A percentile compares a stretch with the other conserved stretches of the same genome.
These are phyloP conservation scores for Eumeta japonica DNA, from an alignment of 1,140 invertebrate genomes.

Conservation along the genomic window DNA sequence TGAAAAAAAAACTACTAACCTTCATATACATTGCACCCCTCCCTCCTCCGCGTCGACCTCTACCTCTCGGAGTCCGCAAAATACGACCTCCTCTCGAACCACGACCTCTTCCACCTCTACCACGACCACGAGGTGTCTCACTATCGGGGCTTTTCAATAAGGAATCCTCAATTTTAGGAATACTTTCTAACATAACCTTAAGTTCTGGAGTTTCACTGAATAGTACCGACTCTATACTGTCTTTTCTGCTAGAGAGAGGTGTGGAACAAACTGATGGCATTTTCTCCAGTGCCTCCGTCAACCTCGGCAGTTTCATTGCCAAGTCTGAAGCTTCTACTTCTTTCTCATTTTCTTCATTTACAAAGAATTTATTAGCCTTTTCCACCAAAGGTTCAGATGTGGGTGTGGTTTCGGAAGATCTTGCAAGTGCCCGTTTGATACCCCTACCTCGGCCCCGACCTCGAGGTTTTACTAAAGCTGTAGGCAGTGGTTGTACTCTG, in stretches of 20 bases:
- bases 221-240: conserved; percentile 16
- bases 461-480: conserved; percentile 38
- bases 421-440: conserved; percentile 18
- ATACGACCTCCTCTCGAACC: conserved; percentile 12
- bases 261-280: conserved; percentile 36
- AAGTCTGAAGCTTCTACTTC: conserved; percentile 42
- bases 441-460: conserved; percentile 40
- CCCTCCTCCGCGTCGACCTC: conserved; percentile 28
- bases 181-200: conserved; percentile 26
- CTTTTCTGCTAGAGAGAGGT: conserved; percentile 32
- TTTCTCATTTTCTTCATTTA: conserved; percentile 17
- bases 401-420: background rate
- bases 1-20: conserved; percentile 16
- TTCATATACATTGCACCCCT: conserved; percentile 49
- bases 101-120: conserved; percentile 22
- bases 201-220: conserved; percentile 23
- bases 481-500: too few relatives aligned
- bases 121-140: conserved; percentile 22
- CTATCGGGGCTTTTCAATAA: conserved; percentile 25
- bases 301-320: conserved; percentile 41
- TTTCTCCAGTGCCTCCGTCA: conserved; percentile 47
- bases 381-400: conserved; percentile 13
- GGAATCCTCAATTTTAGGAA: conserved; percentile 26
- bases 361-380: conserved; percentile 20
- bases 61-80: background rate